Conservation (phyloP, 2,113 vertebrate species). For the Lynx canadensis region DNA sequence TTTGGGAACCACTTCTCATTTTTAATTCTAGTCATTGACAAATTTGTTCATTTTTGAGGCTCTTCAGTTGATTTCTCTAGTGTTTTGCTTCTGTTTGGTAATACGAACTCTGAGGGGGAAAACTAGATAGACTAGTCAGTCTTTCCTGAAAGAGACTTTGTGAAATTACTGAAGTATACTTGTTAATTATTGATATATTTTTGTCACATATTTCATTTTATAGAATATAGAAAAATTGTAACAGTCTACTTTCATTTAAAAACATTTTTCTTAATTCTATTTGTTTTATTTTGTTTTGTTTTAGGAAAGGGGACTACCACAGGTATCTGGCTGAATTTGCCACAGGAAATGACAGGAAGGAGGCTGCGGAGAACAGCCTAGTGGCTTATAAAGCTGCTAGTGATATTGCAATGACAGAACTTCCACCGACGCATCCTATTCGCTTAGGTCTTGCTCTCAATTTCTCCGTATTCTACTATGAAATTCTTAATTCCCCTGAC, state of each 20-base stretch:
- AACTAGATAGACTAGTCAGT: background rate
- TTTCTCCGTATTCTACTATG: constrained; percentile 99
- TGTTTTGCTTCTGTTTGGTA: constrained; percentile 15
- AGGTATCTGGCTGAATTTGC: constrained; percentile 99
- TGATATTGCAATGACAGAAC: constrained; percentile 97
- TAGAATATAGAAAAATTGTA: background rate
- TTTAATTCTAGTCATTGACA: background rate
- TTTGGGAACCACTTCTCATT: background rate
- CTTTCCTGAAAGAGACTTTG: background rate
- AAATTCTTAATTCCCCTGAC: constrained; percentile 99
- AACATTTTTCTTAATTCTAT: constrained; percentile 24
- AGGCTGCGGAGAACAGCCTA: constrained; percentile 98
- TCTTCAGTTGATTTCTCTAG: background rate
- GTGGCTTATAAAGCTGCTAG: constrained; percentile 99
- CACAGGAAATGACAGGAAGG: constrained; percentile 98
- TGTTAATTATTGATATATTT: constrained; percentile 21
- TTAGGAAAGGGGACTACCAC: constrained; percentile 99
- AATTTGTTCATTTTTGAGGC: background rate
- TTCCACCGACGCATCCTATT: constrained; percentile 98
- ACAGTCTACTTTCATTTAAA: background rate
- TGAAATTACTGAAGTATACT: background rate
- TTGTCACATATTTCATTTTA: background rate
- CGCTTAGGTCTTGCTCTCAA: constrained; percentile 99
- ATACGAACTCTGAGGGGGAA: background rate
- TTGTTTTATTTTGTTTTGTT: background rate